Conservation (phyloP, 2,888 invertebrate species). For the Coelogynopora nodosa region DNA sequence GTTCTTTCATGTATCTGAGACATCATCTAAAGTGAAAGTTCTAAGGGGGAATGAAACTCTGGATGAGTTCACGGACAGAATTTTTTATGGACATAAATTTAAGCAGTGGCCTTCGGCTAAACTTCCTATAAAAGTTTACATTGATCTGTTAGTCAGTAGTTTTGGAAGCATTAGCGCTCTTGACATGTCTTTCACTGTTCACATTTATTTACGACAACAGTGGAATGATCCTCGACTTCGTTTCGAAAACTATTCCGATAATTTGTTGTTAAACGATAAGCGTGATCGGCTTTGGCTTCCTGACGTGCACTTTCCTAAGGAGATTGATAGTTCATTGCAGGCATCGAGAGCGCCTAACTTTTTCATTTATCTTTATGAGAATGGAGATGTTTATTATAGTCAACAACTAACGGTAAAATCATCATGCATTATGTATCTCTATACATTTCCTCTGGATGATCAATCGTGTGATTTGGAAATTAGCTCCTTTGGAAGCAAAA, state of each 20-base stretch:
- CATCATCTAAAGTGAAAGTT: no score
- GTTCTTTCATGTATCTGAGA: no score
- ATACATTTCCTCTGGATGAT: slow-evolving; percentile 1
- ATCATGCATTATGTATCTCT: slow-evolving; percentile 15
- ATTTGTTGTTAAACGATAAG: neutral
- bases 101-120: no score
- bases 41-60: no score
- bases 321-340: neutral
- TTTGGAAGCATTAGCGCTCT: neutral
- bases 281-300: slow-evolving; percentile 15
- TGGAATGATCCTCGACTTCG: neutral
- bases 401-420: neutral
- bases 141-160: no score
- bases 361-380: neutral
- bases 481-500: neutral
- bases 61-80: no score
- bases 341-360: neutral
- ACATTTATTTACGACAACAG: neutral
- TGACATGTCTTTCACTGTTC: slow-evolving; percentile 12
- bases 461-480: neutral
- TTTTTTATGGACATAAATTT: no score
- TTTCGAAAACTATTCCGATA: neutral
- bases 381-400: neutral
- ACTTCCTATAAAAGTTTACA: no score
- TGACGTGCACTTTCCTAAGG: slow-evolving; percentile 22